Evolutionary conservation across 2,113 vertebrate species (phyloP).

Genomic region (Microcebus murinus): DNA sequence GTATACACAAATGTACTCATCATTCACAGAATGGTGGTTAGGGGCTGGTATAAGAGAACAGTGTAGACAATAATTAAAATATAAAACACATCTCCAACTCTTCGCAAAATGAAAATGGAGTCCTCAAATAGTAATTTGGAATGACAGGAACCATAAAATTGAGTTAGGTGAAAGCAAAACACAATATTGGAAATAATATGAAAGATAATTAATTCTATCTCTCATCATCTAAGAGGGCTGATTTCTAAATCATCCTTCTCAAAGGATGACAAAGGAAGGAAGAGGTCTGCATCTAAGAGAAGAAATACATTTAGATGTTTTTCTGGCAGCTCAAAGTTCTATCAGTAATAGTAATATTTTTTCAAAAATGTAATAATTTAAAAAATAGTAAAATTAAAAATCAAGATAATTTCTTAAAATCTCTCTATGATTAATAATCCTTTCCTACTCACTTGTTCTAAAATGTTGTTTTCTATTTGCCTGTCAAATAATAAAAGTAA

Average conservation of each 20-base stretch:
- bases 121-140: neutral
- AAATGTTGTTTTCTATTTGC: neutral
- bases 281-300: neutral
- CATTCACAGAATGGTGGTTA: neutral
- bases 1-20: neutral
- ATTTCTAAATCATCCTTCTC: neutral
- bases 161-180: neutral
- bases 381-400: conserved; percentile 17
- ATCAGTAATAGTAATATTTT: neutral
- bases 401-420: neutral
- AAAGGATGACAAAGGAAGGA: neutral
- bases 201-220: neutral
- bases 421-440: neutral
- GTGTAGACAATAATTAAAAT: neutral
- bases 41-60: neutral
- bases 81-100: neutral
- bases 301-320: neutral
- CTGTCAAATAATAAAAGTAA: neutral
- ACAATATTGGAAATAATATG: neutral
- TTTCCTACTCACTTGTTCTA: neutral
- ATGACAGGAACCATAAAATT: neutral
- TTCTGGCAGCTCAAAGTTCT: neutral
- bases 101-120: neutral
- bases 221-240: neutral
- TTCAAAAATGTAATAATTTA: neutral